Evolutionary conservation across 2,113 vertebrate species (phyloP).

Genomic region (Setophaga coronata): DNA sequence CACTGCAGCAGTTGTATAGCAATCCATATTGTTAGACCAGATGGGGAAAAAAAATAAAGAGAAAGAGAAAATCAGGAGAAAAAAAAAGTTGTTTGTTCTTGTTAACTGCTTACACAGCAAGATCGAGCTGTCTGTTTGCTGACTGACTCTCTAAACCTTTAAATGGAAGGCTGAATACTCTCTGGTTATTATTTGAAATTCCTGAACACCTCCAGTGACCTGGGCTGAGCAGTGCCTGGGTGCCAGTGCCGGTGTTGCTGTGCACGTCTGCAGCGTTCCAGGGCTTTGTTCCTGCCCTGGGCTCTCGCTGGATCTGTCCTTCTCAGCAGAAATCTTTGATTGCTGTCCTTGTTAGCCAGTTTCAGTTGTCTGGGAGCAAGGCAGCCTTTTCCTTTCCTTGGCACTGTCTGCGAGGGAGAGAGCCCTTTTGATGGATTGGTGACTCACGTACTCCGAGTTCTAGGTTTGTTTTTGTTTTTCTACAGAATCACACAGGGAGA

Average conservation of each 20-base stretch:
- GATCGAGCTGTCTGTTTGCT: neutral
- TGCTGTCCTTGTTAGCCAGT: conserved; percentile 35
- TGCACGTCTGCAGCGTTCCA: conserved; percentile 7
- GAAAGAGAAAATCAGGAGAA: too few species aligned
- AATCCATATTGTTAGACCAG: neutral
- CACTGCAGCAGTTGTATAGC: neutral
- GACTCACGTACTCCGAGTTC: neutral
- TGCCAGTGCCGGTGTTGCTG: neutral
- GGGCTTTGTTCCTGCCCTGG: conserved; percentile 36
- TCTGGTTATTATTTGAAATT: neutral
- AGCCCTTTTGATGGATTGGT: neutral
- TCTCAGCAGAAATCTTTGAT: conserved; percentile 68
- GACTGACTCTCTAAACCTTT: neutral
- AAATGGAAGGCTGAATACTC: neutral
- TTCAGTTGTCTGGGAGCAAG: neutral
- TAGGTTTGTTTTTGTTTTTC: neutral
- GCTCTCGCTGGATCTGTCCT: neutral
- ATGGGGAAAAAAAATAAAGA: neutral
- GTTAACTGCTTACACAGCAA: neutral
- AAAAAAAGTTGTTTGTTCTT: neutral
- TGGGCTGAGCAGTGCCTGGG: neutral
- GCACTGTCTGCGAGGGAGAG: neutral
- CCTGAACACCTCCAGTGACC: neutral
- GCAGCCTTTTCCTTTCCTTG: neutral
- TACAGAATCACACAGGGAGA: neutral